Percentiles rank a stretch among this genome's conserved stretches.
Evolutionary conservation across 1,140 invertebrate genomes (phyloP).

Genomic region (Linepithema humile): DNA sequence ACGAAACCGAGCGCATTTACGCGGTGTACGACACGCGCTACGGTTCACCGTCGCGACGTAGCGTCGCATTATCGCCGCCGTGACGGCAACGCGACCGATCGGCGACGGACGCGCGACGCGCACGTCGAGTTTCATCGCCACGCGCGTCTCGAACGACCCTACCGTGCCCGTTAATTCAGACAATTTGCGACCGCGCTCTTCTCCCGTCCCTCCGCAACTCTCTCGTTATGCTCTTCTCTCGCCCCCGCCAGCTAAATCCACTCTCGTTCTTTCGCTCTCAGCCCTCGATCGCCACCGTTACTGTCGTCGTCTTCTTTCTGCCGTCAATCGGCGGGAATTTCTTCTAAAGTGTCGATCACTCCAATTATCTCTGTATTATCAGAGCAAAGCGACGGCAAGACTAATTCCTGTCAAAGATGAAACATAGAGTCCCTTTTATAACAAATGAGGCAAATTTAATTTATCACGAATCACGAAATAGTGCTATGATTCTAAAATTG

Average conservation of each 20-base stretch:
- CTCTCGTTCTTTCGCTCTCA: background rate
- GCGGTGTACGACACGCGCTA: accelerated
- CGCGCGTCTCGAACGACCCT: conserved; percentile 73
- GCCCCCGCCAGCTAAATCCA: conserved; percentile 30
- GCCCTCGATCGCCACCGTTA: background rate
- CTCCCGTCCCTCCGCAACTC: conserved; percentile 44
- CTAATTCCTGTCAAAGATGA: background rate
- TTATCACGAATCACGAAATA: background rate
- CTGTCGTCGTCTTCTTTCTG: background rate
- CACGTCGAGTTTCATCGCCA: conserved; percentile 75
- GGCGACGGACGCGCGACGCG: background rate
- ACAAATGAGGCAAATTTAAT: background rate
- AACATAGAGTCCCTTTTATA: background rate
- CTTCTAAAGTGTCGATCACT: background rate
- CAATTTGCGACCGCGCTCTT: conserved; percentile 78
- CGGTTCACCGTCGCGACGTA: background rate
- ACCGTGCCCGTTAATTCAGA: conserved; percentile 79
- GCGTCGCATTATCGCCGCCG: background rate
- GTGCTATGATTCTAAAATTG: background rate
- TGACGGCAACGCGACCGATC: background rate
- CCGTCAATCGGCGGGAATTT: background rate
- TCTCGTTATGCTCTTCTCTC: conserved; percentile 54
- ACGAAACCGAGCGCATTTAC: background rate
- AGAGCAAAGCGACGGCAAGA: background rate
- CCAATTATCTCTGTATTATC: background rate